Conservation (phyloP, 2,888 invertebrate species). For the Orgyia antiqua region DNA sequence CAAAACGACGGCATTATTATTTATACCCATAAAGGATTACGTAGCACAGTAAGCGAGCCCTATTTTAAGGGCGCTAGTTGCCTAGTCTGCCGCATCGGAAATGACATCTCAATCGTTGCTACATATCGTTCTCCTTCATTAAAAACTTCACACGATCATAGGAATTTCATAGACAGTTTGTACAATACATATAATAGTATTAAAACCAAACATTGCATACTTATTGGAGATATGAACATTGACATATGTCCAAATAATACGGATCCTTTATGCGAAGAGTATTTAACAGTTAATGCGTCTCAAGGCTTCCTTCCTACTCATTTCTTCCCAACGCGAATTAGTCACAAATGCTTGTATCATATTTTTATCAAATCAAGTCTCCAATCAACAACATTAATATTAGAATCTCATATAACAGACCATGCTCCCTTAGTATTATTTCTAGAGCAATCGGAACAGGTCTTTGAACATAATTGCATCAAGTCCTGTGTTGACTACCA, state of each 20-base stretch:
- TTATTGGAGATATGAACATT: neutral
- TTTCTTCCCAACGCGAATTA: neutral
- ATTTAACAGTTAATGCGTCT: neutral
- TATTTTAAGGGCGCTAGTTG: neutral
- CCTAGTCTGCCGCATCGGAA: neutral
- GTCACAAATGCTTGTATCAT: neutral
- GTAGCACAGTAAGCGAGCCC: neutral
- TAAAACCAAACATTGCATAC: neutral
- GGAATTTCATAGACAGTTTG: neutral
- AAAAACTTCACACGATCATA: neutral
- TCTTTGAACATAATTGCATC: no score
- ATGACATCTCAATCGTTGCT: neutral
- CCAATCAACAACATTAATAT: neutral
- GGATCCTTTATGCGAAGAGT: neutral
- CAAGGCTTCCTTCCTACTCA: neutral
- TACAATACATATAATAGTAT: neutral
- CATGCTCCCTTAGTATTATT: neutral
- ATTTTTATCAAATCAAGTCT: neutral
- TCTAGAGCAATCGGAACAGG: no score
- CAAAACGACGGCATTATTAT: slow-evolving; percentile 2
- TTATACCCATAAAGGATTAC: neutral
- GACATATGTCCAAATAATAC: neutral
- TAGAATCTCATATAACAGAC: neutral
- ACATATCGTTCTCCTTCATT: neutral
- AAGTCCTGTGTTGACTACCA: no score